Percentiles rank a stretch among this genome's conserved stretches.
These are phyloP conservation scores for Cryptoblepharus egeriae DNA, from an alignment of 2,797 vertebrate species.

Conservation along the genomic window DNA sequence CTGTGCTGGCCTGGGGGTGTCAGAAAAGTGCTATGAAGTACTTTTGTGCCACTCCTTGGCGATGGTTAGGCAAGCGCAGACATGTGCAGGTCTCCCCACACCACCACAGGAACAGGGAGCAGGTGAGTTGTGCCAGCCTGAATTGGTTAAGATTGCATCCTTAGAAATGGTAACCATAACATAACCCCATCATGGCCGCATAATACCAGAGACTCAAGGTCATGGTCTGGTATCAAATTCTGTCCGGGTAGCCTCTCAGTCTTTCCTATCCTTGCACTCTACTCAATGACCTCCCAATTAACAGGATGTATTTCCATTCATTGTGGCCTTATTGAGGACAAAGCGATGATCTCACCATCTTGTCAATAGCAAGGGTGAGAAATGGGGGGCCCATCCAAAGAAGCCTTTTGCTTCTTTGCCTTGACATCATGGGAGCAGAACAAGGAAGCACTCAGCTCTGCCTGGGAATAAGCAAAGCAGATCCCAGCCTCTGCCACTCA, in stretches of 20 bases:
- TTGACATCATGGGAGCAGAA: constrained; percentile 70
- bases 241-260: background rate
- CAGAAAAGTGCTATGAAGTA: no score
- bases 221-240: background rate
- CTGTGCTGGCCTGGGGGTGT: no score
- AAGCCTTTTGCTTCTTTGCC: constrained; percentile 61
- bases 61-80: no score
- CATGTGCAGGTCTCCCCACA: no score
- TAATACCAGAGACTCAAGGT: background rate
- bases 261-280: constrained; percentile 56
- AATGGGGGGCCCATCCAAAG: constrained; percentile 60
- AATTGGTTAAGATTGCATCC: no score
- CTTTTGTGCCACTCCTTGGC: no score
- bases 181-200: background rate
- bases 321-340: constrained; percentile 47
- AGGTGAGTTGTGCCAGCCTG: no score
- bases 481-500: constrained; percentile 55
- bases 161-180: no score
- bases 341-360: constrained; percentile 72
- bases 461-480: constrained; percentile 58
- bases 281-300: constrained; percentile 50
- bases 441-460: constrained; percentile 60
- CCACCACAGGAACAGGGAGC: no score
- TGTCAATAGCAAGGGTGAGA: constrained; percentile 63
- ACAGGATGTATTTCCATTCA: constrained; percentile 66